Evolutionary conservation across 1,140 invertebrate genomes (phyloP).

Genomic region (Bombus pascuorum): DNA sequence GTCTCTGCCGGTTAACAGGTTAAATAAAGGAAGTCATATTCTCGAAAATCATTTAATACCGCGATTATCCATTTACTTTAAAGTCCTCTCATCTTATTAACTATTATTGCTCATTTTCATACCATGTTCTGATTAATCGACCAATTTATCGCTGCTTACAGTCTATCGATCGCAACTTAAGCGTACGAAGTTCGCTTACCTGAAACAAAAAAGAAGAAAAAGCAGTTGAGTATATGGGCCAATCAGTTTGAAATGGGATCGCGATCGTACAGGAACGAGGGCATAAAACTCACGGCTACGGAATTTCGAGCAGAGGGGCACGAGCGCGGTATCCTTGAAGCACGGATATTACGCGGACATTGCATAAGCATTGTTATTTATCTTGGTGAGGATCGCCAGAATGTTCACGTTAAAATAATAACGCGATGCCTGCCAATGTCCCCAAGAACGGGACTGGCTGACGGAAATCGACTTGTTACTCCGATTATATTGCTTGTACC

Average conservation of each 20-base stretch:
- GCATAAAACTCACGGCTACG: neutral
- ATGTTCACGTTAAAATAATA: conserved; percentile 77
- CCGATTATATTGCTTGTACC: conserved; percentile 28
- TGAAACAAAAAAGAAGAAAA: conserved; percentile 69
- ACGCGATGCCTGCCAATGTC: conserved; percentile 71
- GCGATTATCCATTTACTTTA: too few relatives aligned
- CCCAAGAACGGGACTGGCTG: conserved; percentile 56
- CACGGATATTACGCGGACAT: conserved; percentile 59
- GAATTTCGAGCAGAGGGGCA: conserved; percentile 2
- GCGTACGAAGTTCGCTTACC: conserved; percentile 64
- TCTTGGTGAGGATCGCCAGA: conserved; percentile 71
- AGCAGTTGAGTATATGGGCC: neutral
- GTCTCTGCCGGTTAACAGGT: too few relatives aligned
- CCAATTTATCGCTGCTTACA: neutral
- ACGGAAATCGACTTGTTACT: conserved; percentile 60
- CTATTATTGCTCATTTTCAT: neutral
- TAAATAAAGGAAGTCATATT: too few relatives aligned
- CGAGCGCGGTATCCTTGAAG: conserved; percentile 36
- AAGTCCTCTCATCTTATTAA: neutral
- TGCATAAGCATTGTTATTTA: conserved; percentile 79
- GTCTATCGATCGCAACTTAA: neutral
- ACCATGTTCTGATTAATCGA: neutral
- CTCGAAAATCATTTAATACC: too few relatives aligned
- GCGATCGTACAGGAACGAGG: neutral
- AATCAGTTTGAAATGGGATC: neutral